These are phyloP conservation scores for Sinocyclocheilus anophthalmus DNA, from an alignment of 2,113 vertebrate species.

Conservation along the genomic window DNA sequence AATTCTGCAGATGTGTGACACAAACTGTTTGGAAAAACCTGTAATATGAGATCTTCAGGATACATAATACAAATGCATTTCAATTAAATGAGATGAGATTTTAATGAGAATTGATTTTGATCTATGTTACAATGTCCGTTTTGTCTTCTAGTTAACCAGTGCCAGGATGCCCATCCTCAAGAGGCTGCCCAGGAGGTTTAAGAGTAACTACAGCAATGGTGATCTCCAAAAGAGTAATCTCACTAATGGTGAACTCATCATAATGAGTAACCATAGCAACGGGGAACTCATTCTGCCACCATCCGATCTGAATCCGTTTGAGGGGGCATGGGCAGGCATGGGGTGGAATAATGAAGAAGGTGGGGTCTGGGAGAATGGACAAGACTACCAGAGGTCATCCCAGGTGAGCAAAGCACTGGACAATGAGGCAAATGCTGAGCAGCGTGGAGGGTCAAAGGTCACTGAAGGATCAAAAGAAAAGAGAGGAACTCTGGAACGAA, in stretches of 20 bases:
- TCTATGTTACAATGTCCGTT: neutral
- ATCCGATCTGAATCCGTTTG: conserved; percentile 81
- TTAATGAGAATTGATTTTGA: neutral
- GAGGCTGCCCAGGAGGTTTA: conserved; percentile 76
- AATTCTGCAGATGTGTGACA: neutral
- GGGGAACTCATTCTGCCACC: conserved; percentile 56
- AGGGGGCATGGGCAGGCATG: conserved; percentile 72
- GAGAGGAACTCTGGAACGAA: conserved; percentile 83
- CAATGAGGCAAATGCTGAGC: conserved; percentile 74
- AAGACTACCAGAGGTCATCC: conserved; percentile 66
- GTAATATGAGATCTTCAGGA: neutral
- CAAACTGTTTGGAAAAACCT: neutral
- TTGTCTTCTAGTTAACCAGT: conserved; percentile 60
- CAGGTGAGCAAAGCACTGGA: conserved; percentile 76
- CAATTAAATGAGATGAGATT: neutral
- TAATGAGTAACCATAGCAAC: conserved; percentile 63
- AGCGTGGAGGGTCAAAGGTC: conserved; percentile 66
- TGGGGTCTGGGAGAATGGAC: conserved; percentile 65
- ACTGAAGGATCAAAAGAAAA: conserved; percentile 64
- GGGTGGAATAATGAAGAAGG: conserved; percentile 66
- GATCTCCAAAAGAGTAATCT: conserved; percentile 59
- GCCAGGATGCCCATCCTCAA: conserved; percentile 84
- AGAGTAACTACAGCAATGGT: conserved; percentile 60
- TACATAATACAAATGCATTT: neutral
- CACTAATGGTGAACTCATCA: conserved; percentile 32